phyloP scores from a whole-genome alignment of 2,797 vertebrate genomes.

The Smutsia gigantea region DNA sequence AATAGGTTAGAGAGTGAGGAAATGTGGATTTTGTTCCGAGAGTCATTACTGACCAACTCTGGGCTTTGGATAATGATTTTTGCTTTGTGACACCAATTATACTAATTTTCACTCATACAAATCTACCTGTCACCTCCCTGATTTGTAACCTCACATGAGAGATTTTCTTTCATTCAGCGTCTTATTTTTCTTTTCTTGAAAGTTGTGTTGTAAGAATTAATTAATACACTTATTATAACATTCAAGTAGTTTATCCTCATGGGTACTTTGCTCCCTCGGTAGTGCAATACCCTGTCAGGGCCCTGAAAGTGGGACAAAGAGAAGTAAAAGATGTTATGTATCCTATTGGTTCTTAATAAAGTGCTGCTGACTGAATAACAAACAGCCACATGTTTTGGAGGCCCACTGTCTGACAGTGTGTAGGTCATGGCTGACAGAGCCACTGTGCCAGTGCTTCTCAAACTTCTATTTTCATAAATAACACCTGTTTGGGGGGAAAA shows the following conservation, averaged over 20 bases:
- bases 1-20: neutral
- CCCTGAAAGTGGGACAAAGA: neutral
- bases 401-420: neutral
- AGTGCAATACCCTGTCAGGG: neutral
- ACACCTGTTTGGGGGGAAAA: neutral
- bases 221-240: neutral
- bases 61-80: neutral
- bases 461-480: neutral
- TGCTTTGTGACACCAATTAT: neutral
- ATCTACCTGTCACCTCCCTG: neutral
- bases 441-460: neutral
- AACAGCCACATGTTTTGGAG: neutral
- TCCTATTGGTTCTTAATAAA: slow-evolving; percentile 16
- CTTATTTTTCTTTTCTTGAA: slow-evolving; percentile 13
- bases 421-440: neutral
- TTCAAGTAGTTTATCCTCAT: neutral
- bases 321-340: neutral
- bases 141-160: neutral
- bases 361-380: neutral
- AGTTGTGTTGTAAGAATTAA: slow-evolving; percentile 16
- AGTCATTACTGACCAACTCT: neutral
- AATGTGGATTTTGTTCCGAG: neutral
- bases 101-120: neutral
- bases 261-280: neutral
- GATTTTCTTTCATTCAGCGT: neutral